Base-by-base conservation (phyloP, 2,888 invertebrate species). In the Stenoptilia bipunctidactyla region DNA sequence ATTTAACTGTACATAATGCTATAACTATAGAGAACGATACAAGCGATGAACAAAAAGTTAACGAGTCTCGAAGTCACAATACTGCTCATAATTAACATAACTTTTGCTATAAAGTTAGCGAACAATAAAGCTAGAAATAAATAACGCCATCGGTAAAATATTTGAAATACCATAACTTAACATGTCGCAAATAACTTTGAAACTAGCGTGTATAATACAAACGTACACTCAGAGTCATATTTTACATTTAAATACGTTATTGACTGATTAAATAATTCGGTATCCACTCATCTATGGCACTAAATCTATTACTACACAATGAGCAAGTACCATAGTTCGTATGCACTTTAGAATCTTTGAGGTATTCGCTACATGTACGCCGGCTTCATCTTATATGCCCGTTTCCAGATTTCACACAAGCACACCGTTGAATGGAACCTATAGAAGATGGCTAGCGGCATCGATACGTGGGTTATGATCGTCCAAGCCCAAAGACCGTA, bases 401-500 rank as follows among this genome's bases (percentile, higher is more conserved):
- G 87, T 74, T 97, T 97, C 97, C 97, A 97, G 57, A 97, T 95
- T 75, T 97, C 97, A 69, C 96, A 96, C 43, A 97, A 85, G 64
- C 97, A 97, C 1, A 97, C 96, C 0, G 97, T 96, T 34, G 96
- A 96, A 66, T 97, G 97, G 74, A 97, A 97, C 44, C 96, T 87
- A 76, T 96, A 97, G 77, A 97, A 97, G 46, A 97, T 96, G 1
- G 96, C 95, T 55, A 91, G 57, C 0, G 97, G 97, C 91, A 96
- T 95, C 1, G 94, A 94, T 1, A 97, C 94, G 61, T 97, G 96
- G 0, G 94, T 96, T 45, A 97, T 96, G 45, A 97, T 95, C 10
- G 96, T 95, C 96, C 96, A 97, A 25, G 95, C 95, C 95, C 95
- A 96, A 30, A 94, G 82, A 0, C 96, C 96, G 58, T 95, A 96